Evolutionary conservation across 2,113 vertebrate species (phyloP), one percentile per base, ranked within the genome.

Genomic region (human (Homo sapiens)): DNA sequence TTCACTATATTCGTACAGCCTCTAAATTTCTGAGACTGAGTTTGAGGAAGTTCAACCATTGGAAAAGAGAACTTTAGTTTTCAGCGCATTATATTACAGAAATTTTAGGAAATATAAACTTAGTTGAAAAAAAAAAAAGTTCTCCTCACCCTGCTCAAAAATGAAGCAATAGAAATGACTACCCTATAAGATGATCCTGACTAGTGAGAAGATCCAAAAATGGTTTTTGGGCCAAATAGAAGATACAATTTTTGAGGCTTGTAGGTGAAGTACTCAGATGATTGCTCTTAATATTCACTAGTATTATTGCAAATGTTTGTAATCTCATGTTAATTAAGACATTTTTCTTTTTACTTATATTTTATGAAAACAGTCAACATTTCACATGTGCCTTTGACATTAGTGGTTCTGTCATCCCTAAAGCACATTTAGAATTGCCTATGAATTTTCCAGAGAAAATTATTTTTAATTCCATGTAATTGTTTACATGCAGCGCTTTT

Each of bases 51-150:
- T n/a, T 96, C 27, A 89, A 35, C 52, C 25, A 68, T 50, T 92
- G 52, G 50, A 70, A 72, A 61, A 48, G 32, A 83, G 20, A 72
- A 80, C 94, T 86, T 96, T 52, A 93, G 70, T 91, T 93, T 79
- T 52, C 45, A 96, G 40, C 7, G 25, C 12, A 73, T 87, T 23
- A 23, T 87, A 27, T 55, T 38, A 75, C 13, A 68, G 50, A 91
- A 85, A n/a, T 55, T n/a, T 85, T 81, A 30, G 57, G 75, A 59
- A 80, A 32, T 81, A 27, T 50, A 70, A 76, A 76, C 2, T 66
- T 38, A 8, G 10, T 45, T 88, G 45, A 10, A 11, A 22, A 83
- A 64, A 64, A 88, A 57, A 11, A 22, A 64, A 32, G 8, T 59
- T 84, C 16, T 89, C 1, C 2, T n/a, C 1, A 40, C 4, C 14